Percentiles rank a stretch among this genome's conserved stretches.
Conservation (phyloP, 2,888 invertebrate species). For the Synergus japonicus region DNA sequence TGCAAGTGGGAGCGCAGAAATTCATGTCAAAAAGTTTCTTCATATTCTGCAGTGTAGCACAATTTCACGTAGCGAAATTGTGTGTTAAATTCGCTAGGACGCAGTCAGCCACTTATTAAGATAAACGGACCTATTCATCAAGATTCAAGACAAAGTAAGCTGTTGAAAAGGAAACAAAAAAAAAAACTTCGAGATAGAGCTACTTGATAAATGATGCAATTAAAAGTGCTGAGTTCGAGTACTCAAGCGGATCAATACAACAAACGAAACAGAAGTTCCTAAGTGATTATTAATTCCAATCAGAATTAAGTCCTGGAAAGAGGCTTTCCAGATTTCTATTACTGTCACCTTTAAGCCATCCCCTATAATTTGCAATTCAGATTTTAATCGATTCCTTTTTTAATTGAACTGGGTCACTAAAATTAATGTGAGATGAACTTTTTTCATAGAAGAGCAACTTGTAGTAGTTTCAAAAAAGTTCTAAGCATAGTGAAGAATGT, state of each 20-base stretch:
- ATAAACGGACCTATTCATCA: slow-evolving; percentile 40
- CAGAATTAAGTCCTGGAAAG: neutral
- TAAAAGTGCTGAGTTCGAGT: slow-evolving; percentile 26
- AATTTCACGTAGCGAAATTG: slow-evolving; percentile 20
- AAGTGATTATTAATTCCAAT: slow-evolving; percentile 32
- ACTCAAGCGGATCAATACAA: slow-evolving; percentile 19
- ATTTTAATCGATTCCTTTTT: neutral
- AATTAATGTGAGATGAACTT: neutral
- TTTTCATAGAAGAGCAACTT: neutral
- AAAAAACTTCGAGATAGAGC: slow-evolving; percentile 12
- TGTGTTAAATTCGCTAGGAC: slow-evolving; percentile 29
- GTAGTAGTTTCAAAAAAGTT: neutral
- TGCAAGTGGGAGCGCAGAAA: slow-evolving; percentile 9
- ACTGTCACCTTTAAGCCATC: neutral
- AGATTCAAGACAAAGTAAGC: slow-evolving; percentile 41
- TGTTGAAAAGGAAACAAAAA: slow-evolving; percentile 28
- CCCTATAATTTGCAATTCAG: neutral
- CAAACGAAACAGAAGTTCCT: slow-evolving; percentile 17
- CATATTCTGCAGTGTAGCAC: slow-evolving; percentile 18
- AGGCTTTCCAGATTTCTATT: slow-evolving; percentile 7
- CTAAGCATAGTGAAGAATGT: neutral
- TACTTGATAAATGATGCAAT: slow-evolving; percentile 31
- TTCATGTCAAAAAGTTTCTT: slow-evolving; percentile 21
- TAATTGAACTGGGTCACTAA: neutral
- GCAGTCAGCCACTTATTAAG: slow-evolving; percentile 35